Evolutionary conservation across 1,140 invertebrate species (phyloP), one percentile per base, ranked within the genome.

Genomic region (Rhopalosiphum maidis): DNA sequence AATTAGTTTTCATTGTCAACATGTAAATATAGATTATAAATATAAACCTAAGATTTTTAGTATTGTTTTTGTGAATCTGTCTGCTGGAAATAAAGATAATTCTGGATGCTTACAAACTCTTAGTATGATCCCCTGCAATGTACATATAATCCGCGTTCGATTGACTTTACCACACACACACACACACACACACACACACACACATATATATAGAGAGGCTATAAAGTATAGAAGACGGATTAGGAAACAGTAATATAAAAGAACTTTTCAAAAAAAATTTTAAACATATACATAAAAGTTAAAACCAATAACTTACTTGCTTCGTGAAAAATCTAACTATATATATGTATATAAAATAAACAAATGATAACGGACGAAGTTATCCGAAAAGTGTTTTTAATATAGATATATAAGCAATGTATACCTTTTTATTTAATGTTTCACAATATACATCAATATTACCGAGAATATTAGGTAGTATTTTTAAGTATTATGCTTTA

Each of bases 271-370:
- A 48, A 30, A 48, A 48, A n/a, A 48, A 22, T 35, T 35, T 22
- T 35, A 15, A 2, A 25, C 41, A 43, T 86, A 46, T 37, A 85
- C 9, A 46, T 46, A 30, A 11, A 60, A 11, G 55, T 60, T 60
- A 87, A n/a, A 87, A 87, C 43, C 85, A 87, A 87, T 87, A 87
- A 87, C 85, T 87, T 48, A n/a, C 18, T 86, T 86, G 25, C 25
- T 43, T 30, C 41, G 25, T 86, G 41, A 25, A 85, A 85, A 85
- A 25, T 37, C 35, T 22, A 85, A 41, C 82, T 22, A 41, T 77
- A 18, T 77, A n/a, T 77, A 77, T 77, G n/a, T 77, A 77, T 11
- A 37, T 35, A 77, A 25, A 25, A 43, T 86, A 48, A 21, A 87
- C 1, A 86, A 30, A 86, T 8, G 85, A 43, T 48, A 37, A n/a